Percentiles rank a stretch among this genome's conserved stretches.
phyloP scores from a whole-genome alignment of 2,888 invertebrate species.

The Operophtera brumata region DNA sequence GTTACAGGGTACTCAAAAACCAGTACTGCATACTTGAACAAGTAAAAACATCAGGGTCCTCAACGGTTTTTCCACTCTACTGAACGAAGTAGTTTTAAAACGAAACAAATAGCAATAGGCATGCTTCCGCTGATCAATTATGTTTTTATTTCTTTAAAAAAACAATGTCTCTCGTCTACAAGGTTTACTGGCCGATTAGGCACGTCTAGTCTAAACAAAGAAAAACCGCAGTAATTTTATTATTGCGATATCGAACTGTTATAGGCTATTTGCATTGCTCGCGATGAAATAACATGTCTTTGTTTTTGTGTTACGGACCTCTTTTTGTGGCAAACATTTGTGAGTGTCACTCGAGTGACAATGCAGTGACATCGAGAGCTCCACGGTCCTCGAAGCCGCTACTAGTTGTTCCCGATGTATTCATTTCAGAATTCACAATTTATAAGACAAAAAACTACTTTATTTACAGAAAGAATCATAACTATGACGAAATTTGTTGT shows the following conservation, averaged over 20 bases:
- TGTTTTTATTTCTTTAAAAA: slow-evolving; percentile 60
- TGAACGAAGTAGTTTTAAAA: slow-evolving; percentile 36
- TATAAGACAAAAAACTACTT: no score
- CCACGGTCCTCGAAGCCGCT: slow-evolving; percentile 41
- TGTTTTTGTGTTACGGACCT: slow-evolving; percentile 29
- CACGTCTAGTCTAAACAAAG: slow-evolving; percentile 53
- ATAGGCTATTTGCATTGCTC: slow-evolving; percentile 6
- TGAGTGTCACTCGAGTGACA: slow-evolving; percentile 66
- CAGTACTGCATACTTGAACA: slow-evolving; percentile 8
- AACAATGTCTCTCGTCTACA: slow-evolving; percentile 47
- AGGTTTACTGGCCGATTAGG: slow-evolving; percentile 68
- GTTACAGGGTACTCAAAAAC: slow-evolving; percentile 6
- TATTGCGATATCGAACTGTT: slow-evolving; percentile 11
- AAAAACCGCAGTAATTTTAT: slow-evolving; percentile 41
- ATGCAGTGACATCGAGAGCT: slow-evolving; percentile 60
- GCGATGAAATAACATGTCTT: slow-evolving; percentile 24
- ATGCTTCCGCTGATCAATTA: slow-evolving; percentile 72
- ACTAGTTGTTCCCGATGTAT: slow-evolving; percentile 41
- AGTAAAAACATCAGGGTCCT: slow-evolving; percentile 37
- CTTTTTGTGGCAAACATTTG: slow-evolving; percentile 64
- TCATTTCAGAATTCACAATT: slow-evolving; percentile 7
- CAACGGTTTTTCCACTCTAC: slow-evolving; percentile 39
- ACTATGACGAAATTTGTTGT: no score
- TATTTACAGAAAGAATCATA: no score
- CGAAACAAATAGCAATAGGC: slow-evolving; percentile 58